Evolutionary conservation across 2,888 invertebrate species (phyloP), one percentile per base, ranked within the genome.

Genomic region (Tetragonisca angustula): DNA sequence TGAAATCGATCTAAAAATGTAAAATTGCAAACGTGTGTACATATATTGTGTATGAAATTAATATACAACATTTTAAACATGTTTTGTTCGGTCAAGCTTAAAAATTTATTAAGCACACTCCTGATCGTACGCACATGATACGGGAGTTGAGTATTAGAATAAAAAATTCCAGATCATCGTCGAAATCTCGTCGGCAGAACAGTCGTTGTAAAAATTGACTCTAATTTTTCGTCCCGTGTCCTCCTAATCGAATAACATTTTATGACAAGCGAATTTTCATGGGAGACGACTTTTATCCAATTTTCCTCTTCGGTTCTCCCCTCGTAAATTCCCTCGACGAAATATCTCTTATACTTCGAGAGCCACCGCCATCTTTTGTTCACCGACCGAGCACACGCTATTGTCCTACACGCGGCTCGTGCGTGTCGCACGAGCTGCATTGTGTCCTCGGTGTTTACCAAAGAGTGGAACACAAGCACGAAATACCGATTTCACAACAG

Each of bases 391-490:
- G 54, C 19, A 50, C 50, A 64, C 36, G 61, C 61, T 61, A 67
- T 67, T 83, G 36, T 76, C 56, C 65, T 64, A 72, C 68, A 76
- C n/a, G 56, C 54, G 67, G 59, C 32, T n/a, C 19, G 21, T 67
- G 75, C 62, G 68, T 76, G 59, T 68, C 69, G 36, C 49, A 67
- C 75, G 61, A 62, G 77, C 64, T 27, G 19, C 78, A 72, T 73
- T 21, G 81, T 72, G 69, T 70, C 54, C 49, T 17, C 62, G 62
- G n/a, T 83, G 81, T 81, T 83, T 81, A 81, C 83, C 76, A 76
- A 73, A 69, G 68, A 72, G 52, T 11, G 69, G 50, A 56, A 78
- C 70, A 75, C 75, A 49, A 43, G 24, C 21, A 61, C 61, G 59
- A 76, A 72, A 73, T 59, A 76, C 68, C 81, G 76, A 69, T 71